Percentiles rank a stretch among this genome's conserved stretches.
phyloP scores from a whole-genome alignment of 2,797 vertebrate genomes.

The Bovichtus variegatus region DNA sequence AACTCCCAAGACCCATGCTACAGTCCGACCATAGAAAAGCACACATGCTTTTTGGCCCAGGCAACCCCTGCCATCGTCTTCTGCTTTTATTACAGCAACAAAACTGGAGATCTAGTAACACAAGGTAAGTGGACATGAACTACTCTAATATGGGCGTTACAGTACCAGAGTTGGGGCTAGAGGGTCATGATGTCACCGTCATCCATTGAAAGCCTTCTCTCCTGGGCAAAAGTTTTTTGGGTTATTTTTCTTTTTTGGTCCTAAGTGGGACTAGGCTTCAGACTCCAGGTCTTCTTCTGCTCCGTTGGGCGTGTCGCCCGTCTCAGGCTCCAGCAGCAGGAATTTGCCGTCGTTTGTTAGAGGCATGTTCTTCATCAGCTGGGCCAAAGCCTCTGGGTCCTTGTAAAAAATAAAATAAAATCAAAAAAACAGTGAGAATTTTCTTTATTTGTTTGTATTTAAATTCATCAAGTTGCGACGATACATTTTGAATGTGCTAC shows the following conservation, averaged over 20 bases:
- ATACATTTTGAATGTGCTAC: not conserved
- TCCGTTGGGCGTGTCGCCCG: slow-evolving; percentile 74
- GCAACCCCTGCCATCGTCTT: not conserved
- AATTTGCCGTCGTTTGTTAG: slow-evolving; percentile 96
- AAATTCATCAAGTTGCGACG: not conserved
- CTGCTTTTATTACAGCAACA: slow-evolving; percentile 31
- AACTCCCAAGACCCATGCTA: slow-evolving; percentile 26
- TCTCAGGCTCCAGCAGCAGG: slow-evolving; percentile 89
- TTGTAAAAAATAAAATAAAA: slow-evolving; percentile 54
- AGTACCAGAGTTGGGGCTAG: slow-evolving; percentile 52
- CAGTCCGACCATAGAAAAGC: slow-evolving; percentile 11
- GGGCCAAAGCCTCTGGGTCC: slow-evolving; percentile 94
- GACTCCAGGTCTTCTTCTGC: slow-evolving; percentile 90
- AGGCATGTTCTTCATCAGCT: slow-evolving; percentile 94
- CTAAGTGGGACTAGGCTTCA: slow-evolving; percentile 87
- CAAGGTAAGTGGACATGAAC: slow-evolving; percentile 37
- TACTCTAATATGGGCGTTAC: slow-evolving; percentile 46
- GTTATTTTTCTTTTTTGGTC: not conserved
- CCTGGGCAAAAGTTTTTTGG: not conserved
- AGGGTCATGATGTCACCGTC: slow-evolving; percentile 17
- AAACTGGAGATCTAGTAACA: slow-evolving; percentile 33
- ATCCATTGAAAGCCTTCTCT: slow-evolving; percentile 25
- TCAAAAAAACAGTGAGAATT: not conserved
- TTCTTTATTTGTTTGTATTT: not conserved
- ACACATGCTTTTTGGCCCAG: slow-evolving; percentile 24